Evolutionary conservation across 2,113 vertebrate genomes (phyloP), one percentile per base, ranked within the genome.

Genomic region (Zingel zingel): DNA sequence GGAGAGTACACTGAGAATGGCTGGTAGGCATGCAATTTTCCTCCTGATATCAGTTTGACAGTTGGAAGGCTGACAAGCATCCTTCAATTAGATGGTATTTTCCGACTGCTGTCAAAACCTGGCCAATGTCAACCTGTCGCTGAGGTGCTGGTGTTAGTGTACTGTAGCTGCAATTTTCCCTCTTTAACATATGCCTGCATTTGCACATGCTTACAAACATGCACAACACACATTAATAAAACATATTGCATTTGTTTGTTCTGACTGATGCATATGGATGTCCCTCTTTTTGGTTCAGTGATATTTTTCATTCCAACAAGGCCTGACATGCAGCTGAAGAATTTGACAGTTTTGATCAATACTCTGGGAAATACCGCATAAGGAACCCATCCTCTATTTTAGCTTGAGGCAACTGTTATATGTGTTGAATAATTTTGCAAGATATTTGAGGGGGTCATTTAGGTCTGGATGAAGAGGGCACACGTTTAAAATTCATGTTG

Each of bases 401-500:
- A 63, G 74, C 87, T 82, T 11, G 36, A 85, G 84, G 81, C 86
- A 72, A 78, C 71, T 51, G 54, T 51, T 65, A 53, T 45, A 48
- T 18, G 33, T 79, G 68, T 84, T 89, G 77, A 87, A 86, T 86
- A 59, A 80, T 89, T 83, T 85, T 69, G n/a, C 13, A 33, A 74
- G 61, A 43, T 71, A 81, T 86, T 66, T 78, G 36, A 74, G 23
- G n/a, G 45, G 71, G 65, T 85, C 53, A 57, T 84, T 79, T 70
- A 36, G 53, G 74, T 69, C 62, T 53, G 12, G 63, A 47, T 39
- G 12, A 82, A 64, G 70, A 83, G 39, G 50, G n/a, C 2, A 13
- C 50, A 11, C 85, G 68, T 83, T 90, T 89, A 86, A 86, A 88
- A 90, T 90, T 88, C 69, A 89, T 83, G 67, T 2, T 51, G 47